Evolutionary conservation across 2,888 invertebrate species (phyloP), one percentile per base, ranked within the genome.

Genomic region (Synanthedon andrenaeformis): DNA sequence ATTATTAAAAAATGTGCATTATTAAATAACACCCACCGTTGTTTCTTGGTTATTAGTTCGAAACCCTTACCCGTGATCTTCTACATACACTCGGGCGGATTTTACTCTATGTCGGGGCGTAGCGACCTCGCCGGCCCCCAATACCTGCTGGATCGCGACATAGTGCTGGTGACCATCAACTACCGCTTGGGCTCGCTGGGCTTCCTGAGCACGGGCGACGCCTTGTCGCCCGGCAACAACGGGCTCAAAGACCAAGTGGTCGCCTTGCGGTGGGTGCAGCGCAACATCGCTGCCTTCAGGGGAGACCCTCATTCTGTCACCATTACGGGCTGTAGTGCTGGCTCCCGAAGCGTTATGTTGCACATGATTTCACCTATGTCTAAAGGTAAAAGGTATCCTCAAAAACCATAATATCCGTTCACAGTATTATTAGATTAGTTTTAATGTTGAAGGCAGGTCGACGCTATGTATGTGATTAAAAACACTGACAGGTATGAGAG

Each of bases 201-300:
- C 3, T 91, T 90, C 65, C 63, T 91, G 49, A 91, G 91, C 59
- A 92, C 92, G 0, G 93, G 92, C 0, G 92, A 92, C 51, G 80
- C 87, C 49, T 79, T 89, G 51, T 91, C 92, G 0, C 90, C 92
- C 0, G 93, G 93, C 1, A 93, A 93, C 69, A 88, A 90, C 60
- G 93, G 92, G 0, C 74, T 92, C 45, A 93, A 92, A 68, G 93
- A 93, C 72, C 93, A 93, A 73, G 92, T 92, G 2, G 76, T 82
- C 8, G 91, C 90, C 0, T 68, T 93, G 56, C 89, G 89, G 59
- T 93, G 93, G 93, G 77, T 93, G 0, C 88, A 90, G 64, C 69
- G 89, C 48, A 92, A 93, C 64, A 92, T 93, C 52, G 89, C 80
- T 0, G 76, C 89, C 0, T 93, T 93, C 64, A 92, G 93, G 0